Percentiles rank a stretch among this genome's conserved stretches.
These are phyloP conservation scores for Ichneumon xanthorius DNA, from an alignment of 2,888 invertebrate species.

Conservation along the genomic window DNA sequence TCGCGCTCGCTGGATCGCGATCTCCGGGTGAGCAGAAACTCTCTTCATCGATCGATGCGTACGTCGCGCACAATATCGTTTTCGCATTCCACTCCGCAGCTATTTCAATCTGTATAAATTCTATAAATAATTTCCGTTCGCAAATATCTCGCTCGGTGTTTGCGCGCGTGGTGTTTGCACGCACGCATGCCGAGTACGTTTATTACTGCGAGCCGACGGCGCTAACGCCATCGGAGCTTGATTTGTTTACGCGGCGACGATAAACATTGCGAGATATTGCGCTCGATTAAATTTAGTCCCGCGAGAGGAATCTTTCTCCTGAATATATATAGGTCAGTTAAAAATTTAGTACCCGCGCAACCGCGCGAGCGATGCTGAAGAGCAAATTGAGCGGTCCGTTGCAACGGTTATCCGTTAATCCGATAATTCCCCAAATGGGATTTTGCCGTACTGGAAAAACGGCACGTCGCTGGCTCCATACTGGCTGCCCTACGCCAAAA, in stretches of 20 bases:
- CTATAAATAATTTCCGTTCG: conserved; percentile 23
- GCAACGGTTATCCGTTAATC: conserved; percentile 40
- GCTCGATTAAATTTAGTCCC: conserved; percentile 41
- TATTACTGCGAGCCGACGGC: conserved; percentile 1
- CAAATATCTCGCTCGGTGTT: conserved; percentile 8
- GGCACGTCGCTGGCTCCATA: not conserved
- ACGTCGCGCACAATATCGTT: not conserved
- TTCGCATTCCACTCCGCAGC: not conserved
- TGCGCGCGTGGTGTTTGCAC: not conserved
- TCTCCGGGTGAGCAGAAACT: conserved; percentile 43
- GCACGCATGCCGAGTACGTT: conserved; percentile 4
- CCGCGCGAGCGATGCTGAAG: conserved; percentile 17
- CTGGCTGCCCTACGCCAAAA: not conserved
- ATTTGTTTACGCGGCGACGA: conserved; percentile 6
- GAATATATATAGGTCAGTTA: conserved; percentile 2
- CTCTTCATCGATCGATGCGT: conserved; percentile 28
- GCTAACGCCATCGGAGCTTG: not conserved
- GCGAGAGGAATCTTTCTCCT: not conserved
- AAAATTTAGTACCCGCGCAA: conserved; percentile 30
- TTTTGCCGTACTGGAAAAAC: not conserved
- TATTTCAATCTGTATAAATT: conserved; percentile 9
- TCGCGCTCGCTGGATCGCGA: conserved; percentile 46
- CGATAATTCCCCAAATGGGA: conserved; percentile 29
- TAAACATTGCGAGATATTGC: conserved; percentile 18
- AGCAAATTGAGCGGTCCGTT: not conserved